phyloP scores from a whole-genome alignment of 2,797 vertebrate species.

The Clamator glandarius region DNA sequence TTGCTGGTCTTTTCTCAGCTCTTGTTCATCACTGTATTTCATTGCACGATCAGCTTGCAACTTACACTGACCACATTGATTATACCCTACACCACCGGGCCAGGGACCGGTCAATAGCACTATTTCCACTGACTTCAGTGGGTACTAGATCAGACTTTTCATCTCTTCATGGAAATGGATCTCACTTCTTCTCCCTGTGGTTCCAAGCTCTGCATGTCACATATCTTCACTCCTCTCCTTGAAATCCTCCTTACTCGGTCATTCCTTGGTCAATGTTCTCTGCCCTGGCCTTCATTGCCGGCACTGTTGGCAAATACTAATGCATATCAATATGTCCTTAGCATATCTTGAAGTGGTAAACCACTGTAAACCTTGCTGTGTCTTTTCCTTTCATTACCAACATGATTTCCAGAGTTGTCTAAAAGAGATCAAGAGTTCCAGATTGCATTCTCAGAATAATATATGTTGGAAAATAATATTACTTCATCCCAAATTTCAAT shows the following conservation, averaged over 20 bases:
- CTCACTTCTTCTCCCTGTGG: neutral
- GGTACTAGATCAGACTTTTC: neutral
- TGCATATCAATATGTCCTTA: neutral
- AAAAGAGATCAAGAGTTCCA: neutral
- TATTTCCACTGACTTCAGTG: neutral
- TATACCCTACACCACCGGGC: neutral
- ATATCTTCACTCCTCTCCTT: neutral
- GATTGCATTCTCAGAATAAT: neutral
- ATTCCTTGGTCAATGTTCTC: neutral
- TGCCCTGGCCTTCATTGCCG: neutral
- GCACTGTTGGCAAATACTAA: neutral
- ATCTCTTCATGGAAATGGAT: neutral
- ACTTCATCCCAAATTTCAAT: neutral
- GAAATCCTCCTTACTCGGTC: neutral
- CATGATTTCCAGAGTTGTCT: neutral
- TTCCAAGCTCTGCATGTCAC: neutral
- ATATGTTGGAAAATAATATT: neutral
- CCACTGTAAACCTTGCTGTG: neutral
- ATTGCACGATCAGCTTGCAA: neutral
- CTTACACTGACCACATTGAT: neutral
- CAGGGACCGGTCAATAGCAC: neutral
- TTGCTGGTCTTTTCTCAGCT: neutral
- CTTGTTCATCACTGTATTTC: neutral
- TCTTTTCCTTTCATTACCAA: neutral
- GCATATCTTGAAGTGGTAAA: neutral